These are phyloP conservation scores for Drosophila arizonae DNA, from an alignment of 1,140 invertebrate genomes.

Conservation along the genomic window DNA sequence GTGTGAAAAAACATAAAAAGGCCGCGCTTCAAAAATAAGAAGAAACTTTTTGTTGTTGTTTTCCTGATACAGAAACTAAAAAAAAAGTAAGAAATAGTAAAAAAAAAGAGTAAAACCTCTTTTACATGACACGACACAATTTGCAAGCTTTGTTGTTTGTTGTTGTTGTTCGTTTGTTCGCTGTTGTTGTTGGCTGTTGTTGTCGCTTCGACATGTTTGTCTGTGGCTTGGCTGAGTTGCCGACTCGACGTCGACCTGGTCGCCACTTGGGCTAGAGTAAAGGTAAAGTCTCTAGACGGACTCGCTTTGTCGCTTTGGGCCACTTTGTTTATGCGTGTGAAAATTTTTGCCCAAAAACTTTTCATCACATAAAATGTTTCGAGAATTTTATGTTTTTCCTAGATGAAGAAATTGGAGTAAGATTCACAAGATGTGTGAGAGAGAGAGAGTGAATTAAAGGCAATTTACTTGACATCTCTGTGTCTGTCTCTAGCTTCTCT, in stretches of 20 bases:
- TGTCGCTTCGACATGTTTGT: constrained; percentile 73
- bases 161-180: constrained; percentile 31
- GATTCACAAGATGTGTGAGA: too few relatives aligned
- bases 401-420: constrained; percentile 18
- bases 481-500: not conserved
- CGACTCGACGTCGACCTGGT: constrained; percentile 22
- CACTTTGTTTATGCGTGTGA: constrained; percentile 75
- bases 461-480: not conserved
- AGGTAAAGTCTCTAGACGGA: constrained; percentile 32
- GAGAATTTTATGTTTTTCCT: constrained; percentile 52
- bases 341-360: constrained; percentile 68
- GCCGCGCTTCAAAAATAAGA: constrained; percentile 69
- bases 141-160: constrained; percentile 63
- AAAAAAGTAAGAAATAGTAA: constrained; percentile 44
- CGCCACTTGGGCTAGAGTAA: constrained; percentile 13
- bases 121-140: constrained; percentile 79
- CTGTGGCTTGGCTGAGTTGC: constrained; percentile 54
- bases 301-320: constrained; percentile 15
- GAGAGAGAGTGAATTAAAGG: not conserved
- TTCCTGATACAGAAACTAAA: constrained; percentile 44
- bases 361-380: constrained; percentile 67
- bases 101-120: constrained; percentile 39
- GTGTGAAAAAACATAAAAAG: constrained; percentile 77
- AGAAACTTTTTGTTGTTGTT: constrained; percentile 48
- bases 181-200: constrained; percentile 43